phyloP scores from a whole-genome alignment of 2,113 vertebrate species.

The Gallinago jamesoni region DNA sequence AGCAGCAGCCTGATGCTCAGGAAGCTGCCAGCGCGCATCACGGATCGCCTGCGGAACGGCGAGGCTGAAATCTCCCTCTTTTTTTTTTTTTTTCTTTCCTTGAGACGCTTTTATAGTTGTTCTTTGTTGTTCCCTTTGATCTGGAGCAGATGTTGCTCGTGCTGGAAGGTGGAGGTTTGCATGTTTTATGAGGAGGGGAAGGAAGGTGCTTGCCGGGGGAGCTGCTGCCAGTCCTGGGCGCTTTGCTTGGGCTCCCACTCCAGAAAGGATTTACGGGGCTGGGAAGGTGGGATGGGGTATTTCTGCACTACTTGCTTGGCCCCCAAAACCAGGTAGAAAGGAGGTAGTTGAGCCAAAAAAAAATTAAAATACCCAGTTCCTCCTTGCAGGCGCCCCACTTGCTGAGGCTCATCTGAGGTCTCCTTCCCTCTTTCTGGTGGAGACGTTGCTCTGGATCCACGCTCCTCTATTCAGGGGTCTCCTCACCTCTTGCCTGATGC shows the following conservation, averaged over 20 bases:
- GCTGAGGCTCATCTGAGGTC: neutral
- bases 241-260: neutral
- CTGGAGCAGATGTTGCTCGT: conserved; percentile 23
- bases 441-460: neutral
- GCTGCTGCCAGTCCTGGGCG: neutral
- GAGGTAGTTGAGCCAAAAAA: neutral
- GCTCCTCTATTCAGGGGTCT: accelerated
- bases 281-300: accelerated
- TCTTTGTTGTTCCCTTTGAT: conserved; percentile 57
- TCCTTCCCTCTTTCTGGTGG: neutral
- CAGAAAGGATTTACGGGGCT: neutral
- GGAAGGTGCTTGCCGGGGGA: neutral
- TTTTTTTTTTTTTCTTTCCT: neutral
- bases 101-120: neutral
- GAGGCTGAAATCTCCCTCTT: neutral
- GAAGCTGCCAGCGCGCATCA: neutral
- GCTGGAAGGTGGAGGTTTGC: conserved; percentile 27
- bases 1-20: neutral
- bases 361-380: accelerated
- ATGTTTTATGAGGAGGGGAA: conserved; percentile 14
- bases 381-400: neutral
- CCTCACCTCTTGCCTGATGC: accelerated
- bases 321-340: neutral
- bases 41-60: conserved; percentile 13
- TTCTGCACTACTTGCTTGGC: neutral